These are phyloP conservation scores for Acrocera orbiculus DNA, from an alignment of 2,888 invertebrate species.

Conservation along the genomic window DNA sequence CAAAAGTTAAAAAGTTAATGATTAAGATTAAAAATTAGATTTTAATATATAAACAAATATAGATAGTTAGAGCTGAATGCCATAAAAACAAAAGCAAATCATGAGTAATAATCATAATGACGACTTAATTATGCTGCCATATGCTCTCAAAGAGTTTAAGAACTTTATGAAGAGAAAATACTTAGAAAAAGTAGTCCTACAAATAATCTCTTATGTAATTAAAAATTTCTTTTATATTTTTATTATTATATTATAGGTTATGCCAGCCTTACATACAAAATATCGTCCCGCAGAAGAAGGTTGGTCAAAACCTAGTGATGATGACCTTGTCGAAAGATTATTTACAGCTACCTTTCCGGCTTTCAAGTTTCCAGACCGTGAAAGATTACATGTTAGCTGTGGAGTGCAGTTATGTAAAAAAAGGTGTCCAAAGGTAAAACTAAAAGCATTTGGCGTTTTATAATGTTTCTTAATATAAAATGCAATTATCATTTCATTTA, in stretches of 20 bases:
- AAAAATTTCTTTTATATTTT: too few relatives aligned
- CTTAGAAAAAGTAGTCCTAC: not conserved
- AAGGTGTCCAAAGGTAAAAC: slow-evolving; percentile 43
- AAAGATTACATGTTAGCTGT: slow-evolving; percentile 59
- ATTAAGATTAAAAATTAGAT: too few relatives aligned
- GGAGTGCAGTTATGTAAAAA: slow-evolving; percentile 58
- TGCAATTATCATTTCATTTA: not conserved
- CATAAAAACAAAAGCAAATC: too few relatives aligned
- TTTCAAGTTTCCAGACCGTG: slow-evolving; percentile 67
- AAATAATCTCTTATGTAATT: too few relatives aligned
- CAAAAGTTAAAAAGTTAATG: too few relatives aligned
- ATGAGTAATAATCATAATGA: too few relatives aligned
- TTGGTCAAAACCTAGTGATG: slow-evolving; percentile 29
- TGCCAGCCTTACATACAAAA: slow-evolving; percentile 27
- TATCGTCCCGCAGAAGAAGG: slow-evolving; percentile 28
- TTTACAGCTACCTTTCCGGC: slow-evolving; percentile 51
- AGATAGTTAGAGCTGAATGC: too few relatives aligned
- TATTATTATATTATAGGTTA: slow-evolving; percentile 19
- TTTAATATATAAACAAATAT: too few relatives aligned
- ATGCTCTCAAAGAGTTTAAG: not conserved
- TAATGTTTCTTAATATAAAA: too few relatives aligned
- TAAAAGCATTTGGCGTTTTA: not conserved
- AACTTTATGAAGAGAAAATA: not conserved
- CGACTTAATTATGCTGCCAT: not conserved
- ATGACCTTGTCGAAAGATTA: slow-evolving; percentile 29